These are phyloP conservation scores for Pipa parva DNA, from an alignment of 2,113 vertebrate species.

Conservation along the genomic window DNA sequence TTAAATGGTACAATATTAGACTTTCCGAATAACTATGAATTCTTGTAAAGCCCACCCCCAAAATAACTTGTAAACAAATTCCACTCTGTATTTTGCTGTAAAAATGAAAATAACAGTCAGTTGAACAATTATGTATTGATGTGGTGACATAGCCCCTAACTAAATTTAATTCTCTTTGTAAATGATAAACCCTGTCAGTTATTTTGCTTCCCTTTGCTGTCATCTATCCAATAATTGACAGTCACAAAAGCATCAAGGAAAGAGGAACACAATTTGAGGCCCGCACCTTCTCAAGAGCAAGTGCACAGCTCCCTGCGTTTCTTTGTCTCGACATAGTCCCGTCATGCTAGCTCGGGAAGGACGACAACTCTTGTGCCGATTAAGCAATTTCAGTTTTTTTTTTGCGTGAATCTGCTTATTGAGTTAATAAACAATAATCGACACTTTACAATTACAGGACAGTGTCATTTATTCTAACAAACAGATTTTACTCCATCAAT, in stretches of 20 bases:
- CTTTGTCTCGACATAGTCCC: constrained; percentile 12
- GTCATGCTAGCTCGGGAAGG: constrained; percentile 20
- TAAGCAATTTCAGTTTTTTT: no score
- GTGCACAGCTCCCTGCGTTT: constrained; percentile 11
- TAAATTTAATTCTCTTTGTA: constrained; percentile 39
- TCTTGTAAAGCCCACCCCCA: not conserved
- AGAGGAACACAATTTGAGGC: constrained; percentile 11
- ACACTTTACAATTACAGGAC: no score
- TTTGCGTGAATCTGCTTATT: no score
- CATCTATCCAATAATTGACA: constrained; percentile 32
- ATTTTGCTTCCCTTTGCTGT: constrained; percentile 18
- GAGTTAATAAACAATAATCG: no score
- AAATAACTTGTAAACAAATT: constrained; percentile 16
- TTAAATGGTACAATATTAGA: no score
- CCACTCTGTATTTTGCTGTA: not conserved
- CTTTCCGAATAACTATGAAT: not conserved
- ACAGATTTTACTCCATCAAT: no score
- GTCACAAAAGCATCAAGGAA: constrained; percentile 14
- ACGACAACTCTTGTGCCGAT: not conserved
- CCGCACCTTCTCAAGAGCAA: constrained; percentile 15
- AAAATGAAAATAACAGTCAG: constrained; percentile 1
- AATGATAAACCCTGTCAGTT: constrained; percentile 33
- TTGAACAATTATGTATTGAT: not conserved
- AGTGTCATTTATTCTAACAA: no score
- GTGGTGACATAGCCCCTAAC: constrained; percentile 29